These are phyloP conservation scores for Acleris emargana DNA, from an alignment of 2,888 invertebrate species.

Conservation along the genomic window DNA sequence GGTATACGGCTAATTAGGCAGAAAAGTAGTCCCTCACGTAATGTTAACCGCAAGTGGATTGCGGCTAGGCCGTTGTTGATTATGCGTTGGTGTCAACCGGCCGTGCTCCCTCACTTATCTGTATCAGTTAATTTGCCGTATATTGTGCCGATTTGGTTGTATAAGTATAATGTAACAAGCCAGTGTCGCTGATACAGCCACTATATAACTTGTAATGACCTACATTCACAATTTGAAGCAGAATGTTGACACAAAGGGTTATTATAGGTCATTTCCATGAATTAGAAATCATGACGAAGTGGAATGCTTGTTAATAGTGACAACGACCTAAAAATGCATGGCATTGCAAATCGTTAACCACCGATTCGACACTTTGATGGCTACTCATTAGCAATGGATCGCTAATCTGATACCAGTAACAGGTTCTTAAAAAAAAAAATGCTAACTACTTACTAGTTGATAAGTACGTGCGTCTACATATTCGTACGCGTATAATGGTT, in stretches of 20 bases:
- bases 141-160: constrained; percentile 20
- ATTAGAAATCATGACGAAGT: constrained; percentile 55
- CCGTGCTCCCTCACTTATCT: constrained; percentile 16
- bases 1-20: constrained; percentile 4
- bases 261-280: constrained; percentile 44
- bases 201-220: constrained; percentile 3
- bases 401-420: neutral
- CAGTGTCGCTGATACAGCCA: neutral
- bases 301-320: constrained; percentile 38
- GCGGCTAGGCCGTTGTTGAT: constrained; percentile 31
- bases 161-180: constrained; percentile 25
- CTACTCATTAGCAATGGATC: constrained; percentile 9
- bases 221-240: constrained; percentile 20
- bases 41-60: constrained; percentile 26
- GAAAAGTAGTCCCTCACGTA: constrained; percentile 18
- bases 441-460: no score
- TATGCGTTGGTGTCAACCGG: constrained; percentile 17
- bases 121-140: constrained; percentile 22
- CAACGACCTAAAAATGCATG: constrained; percentile 39
- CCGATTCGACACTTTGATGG: constrained; percentile 28
- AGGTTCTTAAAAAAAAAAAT: no score
- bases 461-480: no score
- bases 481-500: no score
- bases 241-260: constrained; percentile 15
- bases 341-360: constrained; percentile 37